Evolutionary conservation across 2,888 invertebrate species (phyloP).

Genomic region (Operophtera brumata): DNA sequence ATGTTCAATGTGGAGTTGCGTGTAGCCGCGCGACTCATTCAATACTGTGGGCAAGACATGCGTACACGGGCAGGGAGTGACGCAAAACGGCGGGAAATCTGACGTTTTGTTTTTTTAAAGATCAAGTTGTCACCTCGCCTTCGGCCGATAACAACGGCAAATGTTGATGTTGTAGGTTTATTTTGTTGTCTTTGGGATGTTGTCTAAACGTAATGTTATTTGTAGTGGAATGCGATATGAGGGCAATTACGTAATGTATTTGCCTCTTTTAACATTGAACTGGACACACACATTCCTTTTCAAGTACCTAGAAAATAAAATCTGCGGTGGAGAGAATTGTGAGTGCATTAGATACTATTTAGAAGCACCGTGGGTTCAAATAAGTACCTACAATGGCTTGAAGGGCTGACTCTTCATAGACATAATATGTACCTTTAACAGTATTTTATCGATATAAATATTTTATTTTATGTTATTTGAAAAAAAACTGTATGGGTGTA

Average conservation of each 20-base stretch:
- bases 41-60: constrained; percentile 68
- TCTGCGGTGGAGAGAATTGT: too few relatives aligned
- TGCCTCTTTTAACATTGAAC: neutral
- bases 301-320: neutral
- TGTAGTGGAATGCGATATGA: neutral
- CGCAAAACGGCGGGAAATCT: constrained; percentile 66
- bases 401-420: too few relatives aligned
- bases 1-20: constrained; percentile 48
- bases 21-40: constrained; percentile 47
- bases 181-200: constrained; percentile 7
- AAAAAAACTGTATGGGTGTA: too few relatives aligned
- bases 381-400: too few relatives aligned
- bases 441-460: too few relatives aligned
- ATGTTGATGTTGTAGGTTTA: constrained; percentile 15
- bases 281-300: neutral
- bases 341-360: too few relatives aligned
- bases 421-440: too few relatives aligned
- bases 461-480: too few relatives aligned
- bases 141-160: constrained; percentile 33
- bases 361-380: too few relatives aligned
- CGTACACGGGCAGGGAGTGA: constrained; percentile 53
- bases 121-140: constrained; percentile 32
- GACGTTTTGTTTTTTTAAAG: constrained; percentile 57
- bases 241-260: neutral
- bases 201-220: neutral